Evolutionary conservation across 2,113 vertebrate species (phyloP), one percentile per base, ranked within the genome.

Genomic region (Myodes glareolus): DNA sequence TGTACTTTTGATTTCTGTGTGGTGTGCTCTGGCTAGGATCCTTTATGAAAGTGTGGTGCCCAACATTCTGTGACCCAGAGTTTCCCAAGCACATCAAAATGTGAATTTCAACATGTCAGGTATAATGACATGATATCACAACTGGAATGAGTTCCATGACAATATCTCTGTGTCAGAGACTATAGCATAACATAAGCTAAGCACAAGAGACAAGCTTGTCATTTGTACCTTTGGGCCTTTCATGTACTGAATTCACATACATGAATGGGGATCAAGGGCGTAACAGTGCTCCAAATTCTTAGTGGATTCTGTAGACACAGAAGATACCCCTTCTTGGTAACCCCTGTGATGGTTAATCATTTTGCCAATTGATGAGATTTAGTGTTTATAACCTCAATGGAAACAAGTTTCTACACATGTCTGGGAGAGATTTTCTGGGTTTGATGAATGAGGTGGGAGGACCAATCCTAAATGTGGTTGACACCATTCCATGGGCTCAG

Each of bases 41-140:
- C 29, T n/a, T 8, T 45, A 45, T 17, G 17, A 1, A 6, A 78
- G 21, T 65, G 17, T 52, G n/a, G 27, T 13, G 42, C 33, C 17
- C 7, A 65, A 52, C 3, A 12, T 5, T 27, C 31, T n/a, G 0
- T 23, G 3, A 0, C 1, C 25, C 75, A 25, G 25, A 76, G 31
- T 3, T 80, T 77, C 50, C 23, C 58, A 55, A 45, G 1, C 0
- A 92, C 25, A 19, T n/a, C 1, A 13, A 67, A 63, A 39, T 90
- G 1, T 75, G 31, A 12, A 42, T 75, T 94, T 58, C 14, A 84
- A 29, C 7, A 92, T 42, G 19, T 84, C 39, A 29, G 11, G 2
- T 61, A 36, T 25, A 9, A 50, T 75, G 11, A 12, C 10, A 70
- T 29, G 17, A 63, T 91, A 5, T 16, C 31, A 86, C 19, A 45